Evolutionary conservation across 2,113 vertebrate species (phyloP), one percentile per base, ranked within the genome.

Genomic region (Fregetta grallaria): DNA sequence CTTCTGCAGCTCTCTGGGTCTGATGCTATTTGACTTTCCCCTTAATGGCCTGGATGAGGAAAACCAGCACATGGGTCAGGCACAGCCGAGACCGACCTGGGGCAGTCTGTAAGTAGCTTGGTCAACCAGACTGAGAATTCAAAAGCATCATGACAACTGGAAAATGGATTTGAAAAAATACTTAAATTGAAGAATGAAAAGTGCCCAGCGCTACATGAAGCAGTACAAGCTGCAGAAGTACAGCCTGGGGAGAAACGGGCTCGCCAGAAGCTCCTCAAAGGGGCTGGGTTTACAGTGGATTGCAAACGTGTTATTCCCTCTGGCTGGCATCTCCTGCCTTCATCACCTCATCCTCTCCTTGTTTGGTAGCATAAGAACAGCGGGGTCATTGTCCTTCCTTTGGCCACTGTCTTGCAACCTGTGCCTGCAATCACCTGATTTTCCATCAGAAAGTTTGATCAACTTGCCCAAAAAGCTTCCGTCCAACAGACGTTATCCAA

Each of bases 401-500:
- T 13, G 73, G 44, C 58, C 58, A 44, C 44, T 34, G 50, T 27
- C 44, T 50, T 38, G 42, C 27, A 50, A 44, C 44, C 36, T 14
- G 7, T 42, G 42, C 36, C 58, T 52, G 27, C 45, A 52, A 47
- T 50, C 45, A 47, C 25, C 17, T 27, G 25, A 42, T 53, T 74
- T 74, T 27, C 59, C 29, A 66, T 45, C 52, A 74, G 40, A 9
- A 74, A 40, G 15, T 27, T n/a, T 6, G 5, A 49, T 15, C 20
- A 8, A 15, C 40, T 68, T 42, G 14, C 32, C 47, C n/a, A 23
- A 16, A 62, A 42, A 36, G 15, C 29, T 73, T 59, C 45, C 40
- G n/a, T 11, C 30, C 6, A 10, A 40, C 2, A 67, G 45, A 53
- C 0, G 1, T 3, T 17, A 32, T 13, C n/a, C 53, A 13, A 13